These are phyloP conservation scores for Cardiocondyla obscurior DNA, from an alignment of 1,140 invertebrate genomes.

Conservation along the genomic window DNA sequence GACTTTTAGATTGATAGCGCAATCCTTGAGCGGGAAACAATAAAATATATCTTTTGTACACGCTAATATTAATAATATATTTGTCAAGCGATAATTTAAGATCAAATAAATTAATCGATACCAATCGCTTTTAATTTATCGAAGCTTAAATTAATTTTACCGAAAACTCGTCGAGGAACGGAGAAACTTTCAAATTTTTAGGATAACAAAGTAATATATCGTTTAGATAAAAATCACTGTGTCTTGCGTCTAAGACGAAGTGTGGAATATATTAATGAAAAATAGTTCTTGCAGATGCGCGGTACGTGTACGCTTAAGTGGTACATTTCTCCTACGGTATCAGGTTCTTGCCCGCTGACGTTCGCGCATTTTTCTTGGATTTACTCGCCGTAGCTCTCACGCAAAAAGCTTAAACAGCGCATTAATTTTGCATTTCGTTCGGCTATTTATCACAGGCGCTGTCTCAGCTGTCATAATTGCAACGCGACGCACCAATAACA, in stretches of 20 bases:
- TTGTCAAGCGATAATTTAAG: background rate
- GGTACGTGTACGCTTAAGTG: slow-evolving; percentile 53
- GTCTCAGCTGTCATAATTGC: background rate
- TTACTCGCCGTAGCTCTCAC: slow-evolving; percentile 16
- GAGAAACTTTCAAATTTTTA: background rate
- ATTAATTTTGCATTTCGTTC: slow-evolving; percentile 17
- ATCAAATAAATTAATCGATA: background rate
- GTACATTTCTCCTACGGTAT: slow-evolving; percentile 49
- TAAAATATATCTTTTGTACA: background rate
- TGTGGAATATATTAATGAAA: slow-evolving; percentile 44
- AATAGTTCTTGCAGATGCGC: slow-evolving; percentile 41
- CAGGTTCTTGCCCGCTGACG: slow-evolving; percentile 39
- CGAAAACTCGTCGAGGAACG: background rate
- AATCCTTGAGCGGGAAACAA: background rate
- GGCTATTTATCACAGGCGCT: background rate
- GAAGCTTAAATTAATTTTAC: background rate
- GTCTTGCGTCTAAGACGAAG: slow-evolving; percentile 9
- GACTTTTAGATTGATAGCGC: background rate
- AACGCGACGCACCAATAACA: background rate
- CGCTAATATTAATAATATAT: background rate
- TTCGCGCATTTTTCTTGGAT: slow-evolving; percentile 38
- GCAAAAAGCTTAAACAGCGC: slow-evolving; percentile 10
- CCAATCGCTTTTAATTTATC: background rate
- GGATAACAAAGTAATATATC: background rate
- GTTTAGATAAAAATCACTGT: slow-evolving; percentile 2